Conservation (phyloP, 2,888 invertebrate genomes). For the Parnassius glacialis region DNA sequence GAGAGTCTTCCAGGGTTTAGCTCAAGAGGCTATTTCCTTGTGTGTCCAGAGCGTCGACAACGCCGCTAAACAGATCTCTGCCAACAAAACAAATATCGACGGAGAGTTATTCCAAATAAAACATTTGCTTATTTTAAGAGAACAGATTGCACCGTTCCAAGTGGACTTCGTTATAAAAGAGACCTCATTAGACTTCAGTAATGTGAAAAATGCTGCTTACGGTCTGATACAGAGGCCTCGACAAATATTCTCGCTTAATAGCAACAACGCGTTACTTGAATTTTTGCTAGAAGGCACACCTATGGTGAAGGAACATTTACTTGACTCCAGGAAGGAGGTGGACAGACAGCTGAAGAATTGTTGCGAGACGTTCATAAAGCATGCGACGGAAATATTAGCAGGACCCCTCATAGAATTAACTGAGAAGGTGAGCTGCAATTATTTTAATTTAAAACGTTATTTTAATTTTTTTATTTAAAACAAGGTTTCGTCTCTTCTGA, state of each 20-base stretch:
- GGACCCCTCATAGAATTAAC: constrained; percentile 88
- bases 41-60: constrained; percentile 94
- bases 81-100: constrained; percentile 90
- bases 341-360: constrained; percentile 94
- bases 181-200: constrained; percentile 95
- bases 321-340: constrained; percentile 98
- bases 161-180: constrained; percentile 96
- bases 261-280: constrained; percentile 95
- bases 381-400: constrained; percentile 87
- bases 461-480: too few species aligned
- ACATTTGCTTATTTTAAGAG: constrained; percentile 96
- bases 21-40: constrained; percentile 95
- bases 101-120: constrained; percentile 98
- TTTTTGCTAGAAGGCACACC: constrained; percentile 96
- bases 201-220: constrained; percentile 92
- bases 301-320: constrained; percentile 93
- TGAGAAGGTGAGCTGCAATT: constrained; percentile 82
- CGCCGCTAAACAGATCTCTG: constrained; percentile 90
- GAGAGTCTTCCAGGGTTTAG: constrained; percentile 97
- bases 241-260: constrained; percentile 91
- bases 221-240: constrained; percentile 88
- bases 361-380: constrained; percentile 93
- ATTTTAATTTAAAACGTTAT: too few species aligned
- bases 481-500: too few species aligned
- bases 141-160: constrained; percentile 99